A percentile compares a stretch with the other conserved stretches of the same genome.
Evolutionary conservation across 2,113 vertebrate genomes (phyloP).

Genomic region (Girardinichthys multiradiatus): DNA sequence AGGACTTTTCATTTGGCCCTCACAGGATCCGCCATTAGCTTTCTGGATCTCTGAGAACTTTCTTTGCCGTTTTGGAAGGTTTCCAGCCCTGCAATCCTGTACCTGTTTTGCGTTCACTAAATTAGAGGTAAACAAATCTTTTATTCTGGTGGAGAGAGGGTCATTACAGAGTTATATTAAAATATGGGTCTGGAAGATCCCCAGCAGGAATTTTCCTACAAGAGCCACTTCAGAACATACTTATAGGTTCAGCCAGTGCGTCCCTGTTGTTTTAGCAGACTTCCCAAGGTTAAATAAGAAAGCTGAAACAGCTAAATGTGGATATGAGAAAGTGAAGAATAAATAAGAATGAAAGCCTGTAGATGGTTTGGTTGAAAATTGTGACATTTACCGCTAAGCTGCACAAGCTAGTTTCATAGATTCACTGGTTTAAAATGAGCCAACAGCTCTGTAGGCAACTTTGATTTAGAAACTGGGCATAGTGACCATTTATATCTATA

Average conservation of each 20-base stretch:
- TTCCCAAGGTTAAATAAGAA: neutral
- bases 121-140: neutral
- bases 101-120: neutral
- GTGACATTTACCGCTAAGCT: neutral
- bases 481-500: too few species aligned
- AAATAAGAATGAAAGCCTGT: neutral
- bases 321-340: neutral
- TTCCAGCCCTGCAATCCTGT: constrained; percentile 12
- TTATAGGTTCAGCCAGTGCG: too few species aligned
- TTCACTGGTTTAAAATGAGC: neutral
- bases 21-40: constrained; percentile 12
- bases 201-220: neutral
- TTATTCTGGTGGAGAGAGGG: constrained; percentile 20
- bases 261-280: neutral
- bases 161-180: neutral
- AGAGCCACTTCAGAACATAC: neutral
- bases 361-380: neutral
- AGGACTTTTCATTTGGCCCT: constrained; percentile 35
- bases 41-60: constrained; percentile 35
- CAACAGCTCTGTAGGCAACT: neutral
- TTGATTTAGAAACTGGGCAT: neutral
- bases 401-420: neutral
- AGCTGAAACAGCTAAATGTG: constrained; percentile 3
- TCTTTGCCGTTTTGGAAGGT: constrained; percentile 51
- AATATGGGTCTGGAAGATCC: neutral